Conservation (phyloP, 1,140 invertebrate species). For the Anastrepha obliqua region DNA sequence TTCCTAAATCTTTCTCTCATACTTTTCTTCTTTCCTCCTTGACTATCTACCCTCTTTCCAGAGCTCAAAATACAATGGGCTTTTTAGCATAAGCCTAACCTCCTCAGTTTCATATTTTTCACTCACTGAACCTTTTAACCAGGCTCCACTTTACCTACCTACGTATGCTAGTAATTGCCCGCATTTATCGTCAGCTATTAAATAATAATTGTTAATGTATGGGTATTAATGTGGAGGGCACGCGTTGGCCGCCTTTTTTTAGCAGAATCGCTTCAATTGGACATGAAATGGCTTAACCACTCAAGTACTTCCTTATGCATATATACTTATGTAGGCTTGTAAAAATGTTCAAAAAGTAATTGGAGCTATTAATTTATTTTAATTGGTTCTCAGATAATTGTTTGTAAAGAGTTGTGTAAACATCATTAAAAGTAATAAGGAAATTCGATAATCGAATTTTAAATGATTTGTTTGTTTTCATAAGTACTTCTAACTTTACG, state of each 20-base stretch:
- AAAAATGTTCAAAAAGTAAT: not conserved
- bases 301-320: not conserved
- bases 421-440: slow-evolving; percentile 37
- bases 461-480: slow-evolving; percentile 5
- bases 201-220: not conserved
- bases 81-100: too few species aligned
- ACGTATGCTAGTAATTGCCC: not conserved
- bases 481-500: not conserved
- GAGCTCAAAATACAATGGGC: too few species aligned
- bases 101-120: too few species aligned
- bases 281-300: not conserved
- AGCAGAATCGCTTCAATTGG: not conserved
- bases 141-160: not conserved
- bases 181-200: slow-evolving; percentile 6
- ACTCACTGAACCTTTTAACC: not conserved
- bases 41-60: too few species aligned
- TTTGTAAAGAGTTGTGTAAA: slow-evolving; percentile 2
- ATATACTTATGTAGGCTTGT: not conserved
- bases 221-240: not conserved
- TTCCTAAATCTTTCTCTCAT: too few species aligned
- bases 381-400: slow-evolving; percentile 15
- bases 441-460: slow-evolving; percentile 29
- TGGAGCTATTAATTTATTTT: slow-evolving; percentile 30
- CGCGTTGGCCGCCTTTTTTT: not conserved
- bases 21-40: too few species aligned